A percentile compares a stretch with the other conserved stretches of the same genome.
phyloP scores from a whole-genome alignment of 2,113 vertebrate species.

The Indri indri region DNA sequence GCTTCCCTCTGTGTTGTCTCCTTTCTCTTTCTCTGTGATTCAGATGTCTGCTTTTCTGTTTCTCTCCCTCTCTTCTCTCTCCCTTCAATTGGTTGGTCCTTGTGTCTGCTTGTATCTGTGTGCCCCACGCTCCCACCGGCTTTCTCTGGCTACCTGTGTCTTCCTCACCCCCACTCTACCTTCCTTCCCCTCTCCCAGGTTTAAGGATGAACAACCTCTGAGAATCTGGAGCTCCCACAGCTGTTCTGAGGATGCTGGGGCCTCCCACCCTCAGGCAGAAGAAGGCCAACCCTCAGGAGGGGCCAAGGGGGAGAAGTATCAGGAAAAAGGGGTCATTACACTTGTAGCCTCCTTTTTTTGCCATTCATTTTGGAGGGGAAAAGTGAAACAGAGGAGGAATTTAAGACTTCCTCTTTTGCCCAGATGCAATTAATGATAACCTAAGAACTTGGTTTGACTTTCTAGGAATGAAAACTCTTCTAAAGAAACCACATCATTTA shows the following conservation, averaged over 20 bases:
- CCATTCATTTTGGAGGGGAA: neutral
- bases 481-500: slow-evolving; percentile 78
- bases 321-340: neutral
- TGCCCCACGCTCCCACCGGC: neutral
- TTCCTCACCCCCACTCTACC: neutral
- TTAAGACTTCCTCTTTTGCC: slow-evolving; percentile 25
- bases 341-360: neutral
- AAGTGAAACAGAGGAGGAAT: neutral
- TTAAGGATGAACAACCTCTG: neutral
- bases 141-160: neutral
- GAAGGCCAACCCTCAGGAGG: neutral
- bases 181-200: neutral
- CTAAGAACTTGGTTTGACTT: slow-evolving; percentile 50
- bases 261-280: neutral
- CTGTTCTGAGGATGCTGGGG: neutral
- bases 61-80: neutral
- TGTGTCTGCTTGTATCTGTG: slow-evolving; percentile 56
- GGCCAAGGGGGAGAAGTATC: neutral
- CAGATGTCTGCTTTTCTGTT: neutral
- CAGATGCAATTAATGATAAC: neutral
- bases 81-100: neutral
- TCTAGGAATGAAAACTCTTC: slow-evolving; percentile 58
- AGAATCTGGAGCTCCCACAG: neutral
- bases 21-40: slow-evolving; percentile 2
- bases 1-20: neutral